phyloP scores from a whole-genome alignment of 1,140 invertebrate genomes.

The Diachasmimorpha longicaudata region DNA sequence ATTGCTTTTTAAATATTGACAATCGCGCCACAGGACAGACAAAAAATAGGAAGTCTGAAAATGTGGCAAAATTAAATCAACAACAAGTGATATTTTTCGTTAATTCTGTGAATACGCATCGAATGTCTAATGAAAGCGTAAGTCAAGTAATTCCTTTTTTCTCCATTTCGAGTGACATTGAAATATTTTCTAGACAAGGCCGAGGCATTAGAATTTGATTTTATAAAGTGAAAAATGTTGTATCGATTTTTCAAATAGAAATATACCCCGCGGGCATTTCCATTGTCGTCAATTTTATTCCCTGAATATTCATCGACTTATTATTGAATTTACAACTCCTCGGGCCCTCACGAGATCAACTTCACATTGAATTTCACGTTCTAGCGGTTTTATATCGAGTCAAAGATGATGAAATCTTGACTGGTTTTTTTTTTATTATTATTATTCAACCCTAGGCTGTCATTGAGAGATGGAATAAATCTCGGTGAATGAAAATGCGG shows the following conservation, averaged over 20 bases:
- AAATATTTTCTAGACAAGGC: background rate
- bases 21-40: too few species aligned
- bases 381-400: background rate
- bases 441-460: too few species aligned
- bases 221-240: background rate
- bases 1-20: too few species aligned
- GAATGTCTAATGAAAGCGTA: too few species aligned
- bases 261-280: background rate
- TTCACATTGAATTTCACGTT: background rate
- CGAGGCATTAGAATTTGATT: background rate
- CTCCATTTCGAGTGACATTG: background rate
- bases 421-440: background rate
- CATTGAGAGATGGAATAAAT: too few species aligned
- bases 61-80: too few species aligned
- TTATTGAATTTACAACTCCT: constrained; percentile 17
- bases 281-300: constrained; percentile 19
- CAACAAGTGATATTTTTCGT: too few species aligned
- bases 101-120: too few species aligned
- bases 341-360: background rate
- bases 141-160: background rate
- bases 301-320: constrained; percentile 18
- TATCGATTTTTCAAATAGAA: background rate
- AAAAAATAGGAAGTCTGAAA: too few species aligned
- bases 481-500: too few species aligned
- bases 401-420: background rate